A percentile compares a stretch with the other conserved stretches of the same genome.
These are phyloP conservation scores for Maniola hyperantus DNA, from an alignment of 2,888 invertebrate genomes.

Conservation along the genomic window DNA sequence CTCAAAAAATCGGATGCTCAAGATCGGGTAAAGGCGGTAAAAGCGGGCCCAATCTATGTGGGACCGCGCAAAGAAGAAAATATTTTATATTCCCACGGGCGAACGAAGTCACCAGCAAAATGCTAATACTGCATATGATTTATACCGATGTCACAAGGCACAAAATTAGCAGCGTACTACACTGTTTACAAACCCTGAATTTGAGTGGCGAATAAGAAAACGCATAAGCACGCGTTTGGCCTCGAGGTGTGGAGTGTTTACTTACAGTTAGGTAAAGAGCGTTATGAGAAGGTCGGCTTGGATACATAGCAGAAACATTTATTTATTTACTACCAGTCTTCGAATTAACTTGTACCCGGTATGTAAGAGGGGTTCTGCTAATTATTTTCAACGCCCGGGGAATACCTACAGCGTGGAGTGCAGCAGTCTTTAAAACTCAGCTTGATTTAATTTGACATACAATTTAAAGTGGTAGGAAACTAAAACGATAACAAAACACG, in stretches of 20 bases:
- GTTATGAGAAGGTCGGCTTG: constrained; percentile 7
- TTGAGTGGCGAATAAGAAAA: constrained; percentile 17
- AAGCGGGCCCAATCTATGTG: no score
- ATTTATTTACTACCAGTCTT: neutral
- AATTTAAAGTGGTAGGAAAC: no score
- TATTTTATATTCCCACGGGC: neutral
- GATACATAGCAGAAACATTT: neutral
- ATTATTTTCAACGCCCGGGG: no score
- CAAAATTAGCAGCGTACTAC: constrained; percentile 5
- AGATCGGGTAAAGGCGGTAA: no score
- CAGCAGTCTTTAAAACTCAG: no score
- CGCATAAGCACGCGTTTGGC: constrained; percentile 15
- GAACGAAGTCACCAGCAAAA: neutral
- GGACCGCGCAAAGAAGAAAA: no score
- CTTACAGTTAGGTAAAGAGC: constrained; percentile 19
- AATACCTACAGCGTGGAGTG: no score
- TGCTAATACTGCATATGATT: neutral
- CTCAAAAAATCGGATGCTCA: no score
- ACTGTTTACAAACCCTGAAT: constrained; percentile 20
- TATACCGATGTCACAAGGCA: neutral
- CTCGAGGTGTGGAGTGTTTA: constrained; percentile 28
- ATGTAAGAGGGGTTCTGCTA: no score
- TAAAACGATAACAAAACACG: no score
- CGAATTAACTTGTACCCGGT: no score
- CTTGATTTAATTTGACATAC: no score